Percentiles rank a stretch among this genome's conserved stretches.
These are phyloP conservation scores for Pelochelys cantorii DNA, from an alignment of 2,797 vertebrate species.

Conservation along the genomic window DNA sequence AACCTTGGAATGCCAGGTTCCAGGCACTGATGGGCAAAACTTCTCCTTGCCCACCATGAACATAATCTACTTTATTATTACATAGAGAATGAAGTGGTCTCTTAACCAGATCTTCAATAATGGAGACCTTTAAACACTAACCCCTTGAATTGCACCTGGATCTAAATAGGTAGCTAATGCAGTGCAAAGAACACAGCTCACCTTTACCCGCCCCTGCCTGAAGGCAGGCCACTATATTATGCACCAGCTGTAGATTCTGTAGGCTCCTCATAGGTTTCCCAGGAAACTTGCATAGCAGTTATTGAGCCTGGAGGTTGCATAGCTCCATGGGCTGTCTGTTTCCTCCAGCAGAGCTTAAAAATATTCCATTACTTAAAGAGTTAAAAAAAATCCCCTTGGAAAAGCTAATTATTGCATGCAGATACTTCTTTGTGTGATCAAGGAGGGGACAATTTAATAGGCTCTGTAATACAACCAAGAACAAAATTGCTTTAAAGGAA, in stretches of 20 bases:
- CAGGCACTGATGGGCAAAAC: not conserved
- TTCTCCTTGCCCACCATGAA: not conserved
- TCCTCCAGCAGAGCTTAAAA: constrained; percentile 79
- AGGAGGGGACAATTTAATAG: constrained; percentile 90
- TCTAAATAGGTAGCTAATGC: not conserved
- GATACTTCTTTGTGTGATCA: constrained; percentile 88
- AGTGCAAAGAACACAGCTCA: constrained; percentile 19
- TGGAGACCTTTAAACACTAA: not conserved
- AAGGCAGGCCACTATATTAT: constrained; percentile 28
- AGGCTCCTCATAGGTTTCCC: constrained; percentile 31
- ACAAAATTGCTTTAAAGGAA: constrained; percentile 90
- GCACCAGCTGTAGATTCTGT: constrained; percentile 18
- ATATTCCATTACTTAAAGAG: constrained; percentile 81
- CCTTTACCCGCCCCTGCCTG: constrained; percentile 49
- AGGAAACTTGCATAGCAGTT: constrained; percentile 48
- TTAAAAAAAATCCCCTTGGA: constrained; percentile 87
- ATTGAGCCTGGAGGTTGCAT: constrained; percentile 56
- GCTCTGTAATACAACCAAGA: constrained; percentile 90
- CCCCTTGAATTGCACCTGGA: constrained; percentile 10
- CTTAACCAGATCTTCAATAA: constrained; percentile 32
- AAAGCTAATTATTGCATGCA: constrained; percentile 91
- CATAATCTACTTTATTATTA: not conserved
- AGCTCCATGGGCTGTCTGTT: constrained; percentile 69
- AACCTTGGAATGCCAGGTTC: not conserved
- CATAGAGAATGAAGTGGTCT: not conserved